Conservation (phyloP, 2,797 vertebrate species). For the Semotilus atromaculatus region DNA sequence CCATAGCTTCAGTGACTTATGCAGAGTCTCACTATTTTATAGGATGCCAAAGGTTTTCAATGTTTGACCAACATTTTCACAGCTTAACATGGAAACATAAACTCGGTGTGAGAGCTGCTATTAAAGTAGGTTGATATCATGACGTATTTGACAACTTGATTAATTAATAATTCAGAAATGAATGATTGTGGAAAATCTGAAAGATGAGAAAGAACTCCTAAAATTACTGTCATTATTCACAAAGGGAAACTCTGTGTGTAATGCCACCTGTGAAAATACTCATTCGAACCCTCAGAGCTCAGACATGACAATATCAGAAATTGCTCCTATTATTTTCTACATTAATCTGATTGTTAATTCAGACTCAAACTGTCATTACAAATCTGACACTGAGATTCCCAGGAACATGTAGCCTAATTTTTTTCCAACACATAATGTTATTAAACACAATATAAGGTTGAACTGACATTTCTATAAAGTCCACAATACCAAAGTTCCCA, state of each 20-base stretch:
- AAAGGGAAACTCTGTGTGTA: background rate
- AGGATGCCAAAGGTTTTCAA: background rate
- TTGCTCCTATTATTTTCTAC: background rate
- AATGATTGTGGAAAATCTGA: slow-evolving; percentile 34
- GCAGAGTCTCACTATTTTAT: background rate
- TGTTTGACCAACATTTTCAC: slow-evolving; percentile 9
- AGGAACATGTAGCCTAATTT: background rate
- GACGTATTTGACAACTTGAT: slow-evolving; percentile 41
- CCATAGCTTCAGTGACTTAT: background rate
- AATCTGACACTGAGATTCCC: background rate
- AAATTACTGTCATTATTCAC: slow-evolving; percentile 20
- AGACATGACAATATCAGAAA: slow-evolving; percentile 7
- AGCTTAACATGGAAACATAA: slow-evolving; percentile 1
- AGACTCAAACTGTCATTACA: background rate
- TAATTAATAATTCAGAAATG: background rate
- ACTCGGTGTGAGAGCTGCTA: background rate
- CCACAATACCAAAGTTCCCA: background rate
- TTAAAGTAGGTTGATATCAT: slow-evolving; percentile 1
- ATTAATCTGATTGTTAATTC: background rate
- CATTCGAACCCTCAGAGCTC: background rate
- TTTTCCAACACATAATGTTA: background rate
- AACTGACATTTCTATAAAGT: background rate
- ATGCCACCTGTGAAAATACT: slow-evolving; percentile 55
- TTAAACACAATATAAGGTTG: background rate
- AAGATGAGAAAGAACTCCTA: background rate